Conservation (phyloP, 2,797 vertebrate genomes). For the Chromobotia macracanthus region DNA sequence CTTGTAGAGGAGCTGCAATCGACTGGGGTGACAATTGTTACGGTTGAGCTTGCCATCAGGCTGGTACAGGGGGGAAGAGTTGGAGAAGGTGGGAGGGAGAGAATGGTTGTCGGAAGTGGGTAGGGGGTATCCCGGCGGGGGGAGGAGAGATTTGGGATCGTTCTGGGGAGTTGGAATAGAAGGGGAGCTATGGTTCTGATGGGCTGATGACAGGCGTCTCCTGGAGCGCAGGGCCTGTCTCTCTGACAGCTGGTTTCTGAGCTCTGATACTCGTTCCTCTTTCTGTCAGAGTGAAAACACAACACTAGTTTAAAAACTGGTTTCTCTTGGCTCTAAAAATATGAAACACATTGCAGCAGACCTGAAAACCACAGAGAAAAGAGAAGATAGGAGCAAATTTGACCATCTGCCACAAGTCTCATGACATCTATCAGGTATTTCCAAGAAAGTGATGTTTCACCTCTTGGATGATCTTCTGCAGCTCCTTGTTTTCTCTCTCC, state of each 20-base stretch:
- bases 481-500: conserved; percentile 91
- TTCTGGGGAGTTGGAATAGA: conserved; percentile 71
- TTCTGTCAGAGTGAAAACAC: conserved; percentile 75
- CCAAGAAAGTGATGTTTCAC: conserved; percentile 65
- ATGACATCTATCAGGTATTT: background rate
- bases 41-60: conserved; percentile 85
- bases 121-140: conserved; percentile 77
- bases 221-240: conserved; percentile 89
- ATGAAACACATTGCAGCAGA: background rate
- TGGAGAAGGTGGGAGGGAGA: conserved; percentile 81
- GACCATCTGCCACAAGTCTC: background rate
- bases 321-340: background rate
- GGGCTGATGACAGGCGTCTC: conserved; percentile 79
- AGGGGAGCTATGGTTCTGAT: conserved; percentile 79
- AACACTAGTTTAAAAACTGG: background rate
- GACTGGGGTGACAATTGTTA: conserved; percentile 91
- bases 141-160: conserved; percentile 79
- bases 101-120: conserved; percentile 77
- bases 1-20: conserved; percentile 92
- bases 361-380: conserved; percentile 2
- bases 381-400: background rate
- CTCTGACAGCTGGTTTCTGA: conserved; percentile 89
- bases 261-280: conserved; percentile 88
- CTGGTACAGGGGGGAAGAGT: conserved; percentile 83
- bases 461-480: conserved; percentile 96